A percentile compares a stretch with the other conserved stretches of the same genome.
phyloP scores from a whole-genome alignment of 2,113 vertebrate species.

The Tylochromis polylepis region DNA sequence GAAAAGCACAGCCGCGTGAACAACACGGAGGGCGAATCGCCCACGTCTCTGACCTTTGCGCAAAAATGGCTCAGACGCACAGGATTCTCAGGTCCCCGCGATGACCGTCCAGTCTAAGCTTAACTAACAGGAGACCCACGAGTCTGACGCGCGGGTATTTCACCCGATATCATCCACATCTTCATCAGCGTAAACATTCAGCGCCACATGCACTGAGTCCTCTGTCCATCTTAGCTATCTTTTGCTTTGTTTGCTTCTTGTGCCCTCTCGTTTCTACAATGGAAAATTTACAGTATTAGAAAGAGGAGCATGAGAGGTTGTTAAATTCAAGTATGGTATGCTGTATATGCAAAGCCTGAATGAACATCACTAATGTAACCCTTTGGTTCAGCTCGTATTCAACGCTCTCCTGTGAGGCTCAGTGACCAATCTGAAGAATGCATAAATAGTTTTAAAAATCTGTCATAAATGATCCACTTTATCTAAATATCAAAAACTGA shows the following conservation, averaged over 20 bases:
- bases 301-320: slow-evolving; percentile 26
- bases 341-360: slow-evolving; percentile 25
- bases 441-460: slow-evolving; percentile 16
- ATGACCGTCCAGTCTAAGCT: slow-evolving; percentile 53
- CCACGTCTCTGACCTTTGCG: slow-evolving; percentile 45
- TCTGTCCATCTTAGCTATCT: slow-evolving; percentile 1
- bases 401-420: background rate
- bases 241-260: background rate
- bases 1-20: background rate
- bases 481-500: background rate
- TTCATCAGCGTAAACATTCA: slow-evolving; percentile 61
- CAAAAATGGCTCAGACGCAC: slow-evolving; percentile 75
- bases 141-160: slow-evolving; percentile 63
- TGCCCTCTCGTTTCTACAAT: background rate
- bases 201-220: slow-evolving; percentile 16
- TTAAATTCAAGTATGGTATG: slow-evolving; percentile 54
- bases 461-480: background rate
- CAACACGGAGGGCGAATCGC: background rate
- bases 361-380: background rate
- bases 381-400: slow-evolving; percentile 26
- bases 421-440: background rate
- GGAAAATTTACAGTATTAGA: slow-evolving; percentile 16
- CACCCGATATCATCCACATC: slow-evolving; percentile 48
- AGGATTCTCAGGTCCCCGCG: slow-evolving; percentile 70
- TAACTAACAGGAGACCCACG: slow-evolving; percentile 23